These are phyloP conservation scores for Caenorhabditis inopinata DNA, from an alignment of 1,140 invertebrate species.

Conservation along the genomic window DNA sequence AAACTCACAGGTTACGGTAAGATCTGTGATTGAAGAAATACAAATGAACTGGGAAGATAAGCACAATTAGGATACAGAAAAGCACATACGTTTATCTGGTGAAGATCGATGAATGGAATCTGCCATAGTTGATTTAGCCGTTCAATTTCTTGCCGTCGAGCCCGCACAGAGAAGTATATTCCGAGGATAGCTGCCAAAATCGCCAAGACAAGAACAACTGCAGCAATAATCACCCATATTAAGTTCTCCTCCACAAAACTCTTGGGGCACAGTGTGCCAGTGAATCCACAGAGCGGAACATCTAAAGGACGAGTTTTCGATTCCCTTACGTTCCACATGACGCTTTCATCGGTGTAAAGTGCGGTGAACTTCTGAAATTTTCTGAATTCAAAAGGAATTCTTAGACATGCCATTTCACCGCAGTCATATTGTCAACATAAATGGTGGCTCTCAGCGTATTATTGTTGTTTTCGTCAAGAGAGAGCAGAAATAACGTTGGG, in stretches of 20 bases:
- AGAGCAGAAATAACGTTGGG: too few species aligned
- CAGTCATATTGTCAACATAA: too few species aligned
- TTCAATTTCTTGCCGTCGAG: constrained; percentile 25
- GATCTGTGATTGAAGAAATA: too few species aligned
- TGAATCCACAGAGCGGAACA: constrained; percentile 19
- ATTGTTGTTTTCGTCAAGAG: too few species aligned
- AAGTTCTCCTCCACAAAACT: constrained; percentile 24
- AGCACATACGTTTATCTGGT: too few species aligned
- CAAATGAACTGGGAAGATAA: too few species aligned
- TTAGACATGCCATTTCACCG: too few species aligned
- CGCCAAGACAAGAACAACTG: background rate
- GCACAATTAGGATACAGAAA: too few species aligned
- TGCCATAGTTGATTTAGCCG: constrained; percentile 37
- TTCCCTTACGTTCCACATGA: background rate
- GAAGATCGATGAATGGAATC: background rate
- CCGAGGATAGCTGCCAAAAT: background rate
- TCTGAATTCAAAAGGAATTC: too few species aligned
- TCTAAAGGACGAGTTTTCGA: background rate
- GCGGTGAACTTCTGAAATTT: background rate
- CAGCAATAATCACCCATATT: constrained; percentile 28
- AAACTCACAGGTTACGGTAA: too few species aligned
- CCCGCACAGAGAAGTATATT: background rate
- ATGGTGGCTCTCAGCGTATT: too few species aligned
- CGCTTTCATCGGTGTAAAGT: background rate
- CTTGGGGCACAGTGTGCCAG: constrained; percentile 1